These are phyloP conservation scores for Monochamus saltuarius DNA, from an alignment of 1,140 invertebrate genomes.

Conservation along the genomic window DNA sequence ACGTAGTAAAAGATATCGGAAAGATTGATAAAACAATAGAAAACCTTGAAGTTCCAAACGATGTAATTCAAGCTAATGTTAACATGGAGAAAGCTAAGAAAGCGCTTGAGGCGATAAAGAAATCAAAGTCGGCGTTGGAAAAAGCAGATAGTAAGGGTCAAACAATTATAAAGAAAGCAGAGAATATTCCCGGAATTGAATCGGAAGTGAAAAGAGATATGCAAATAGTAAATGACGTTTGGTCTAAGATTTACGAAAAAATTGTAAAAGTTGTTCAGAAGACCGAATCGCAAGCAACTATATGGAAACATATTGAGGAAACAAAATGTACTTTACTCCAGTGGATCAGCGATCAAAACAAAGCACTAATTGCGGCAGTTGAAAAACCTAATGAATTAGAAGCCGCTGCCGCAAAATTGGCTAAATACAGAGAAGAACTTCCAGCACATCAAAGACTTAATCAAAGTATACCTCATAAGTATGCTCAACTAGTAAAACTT, in stretches of 20 bases:
- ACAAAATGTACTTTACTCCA: slow-evolving; percentile 77
- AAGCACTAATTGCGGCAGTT: slow-evolving; percentile 70
- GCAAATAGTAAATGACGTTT: slow-evolving; percentile 64
- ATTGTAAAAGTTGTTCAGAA: slow-evolving; percentile 71
- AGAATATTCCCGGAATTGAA: slow-evolving; percentile 74
- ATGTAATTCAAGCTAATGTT: slow-evolving; percentile 63
- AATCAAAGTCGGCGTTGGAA: slow-evolving; percentile 72
- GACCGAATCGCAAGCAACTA: slow-evolving; percentile 82
- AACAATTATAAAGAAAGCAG: slow-evolving; percentile 69
- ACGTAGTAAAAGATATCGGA: slow-evolving; percentile 66
- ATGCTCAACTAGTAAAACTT: slow-evolving; percentile 75
- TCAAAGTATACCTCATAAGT: slow-evolving; percentile 75
- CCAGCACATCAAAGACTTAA: slow-evolving; percentile 73
- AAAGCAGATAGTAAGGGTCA: slow-evolving; percentile 73
- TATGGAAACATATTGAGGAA: slow-evolving; percentile 90
- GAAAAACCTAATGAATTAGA: slow-evolving; percentile 78
- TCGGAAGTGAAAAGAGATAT: slow-evolving; percentile 66
- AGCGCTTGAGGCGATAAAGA: slow-evolving; percentile 70
- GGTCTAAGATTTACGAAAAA: slow-evolving; percentile 72
- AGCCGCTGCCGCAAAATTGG: slow-evolving; percentile 71
- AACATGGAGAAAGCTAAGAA: slow-evolving; percentile 74
- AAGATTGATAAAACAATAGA: slow-evolving; percentile 64
- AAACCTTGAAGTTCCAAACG: slow-evolving; percentile 63
- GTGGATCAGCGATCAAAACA: slow-evolving; percentile 82
- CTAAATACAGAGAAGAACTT: slow-evolving; percentile 85